Evolutionary conservation across 2,113 vertebrate species (phyloP), one percentile per base, ranked within the genome.

Genomic region (Gorsachius goisagi): DNA sequence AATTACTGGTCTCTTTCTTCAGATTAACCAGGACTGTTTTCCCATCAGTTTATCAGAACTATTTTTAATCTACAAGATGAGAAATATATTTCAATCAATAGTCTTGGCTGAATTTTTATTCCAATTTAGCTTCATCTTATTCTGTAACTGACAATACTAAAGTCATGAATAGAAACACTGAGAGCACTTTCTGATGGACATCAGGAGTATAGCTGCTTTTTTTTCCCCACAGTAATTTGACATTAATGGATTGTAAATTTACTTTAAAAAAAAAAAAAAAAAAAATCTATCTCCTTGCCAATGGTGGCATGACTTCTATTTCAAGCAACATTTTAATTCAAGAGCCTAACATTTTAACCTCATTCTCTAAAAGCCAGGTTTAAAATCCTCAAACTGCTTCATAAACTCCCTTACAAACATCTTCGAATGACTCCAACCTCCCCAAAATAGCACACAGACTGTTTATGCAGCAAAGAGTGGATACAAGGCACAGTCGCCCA

Each of bases 281-380:
- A 53, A 41, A 28, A 2, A 50, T 2, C 7, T 37, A 5, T 68
- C 49, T 56, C 62, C 19, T 56, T 72, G n/a, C 11, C 68, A 89
- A 59, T 15, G 41, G 15, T 53, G 32, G 41, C 62, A 83, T 15
- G 7, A 85, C 26, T 85, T 92, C 47, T 80, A 41, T 62, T 62
- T 77, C 75, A 83, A 86, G 73, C 15, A 73, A 15, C 11, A 9
- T 55, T 94, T 90, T 66, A 41, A 95, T 83, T 75, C 55, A 79
- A 56, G 22, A 88, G 35, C 3, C 15, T 62, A 55, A 3, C 47
- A 76, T 53, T 88, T 90, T 73, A 93, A 58, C n/a, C 60, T 83
- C 45, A n/a, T 39, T 53, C 62, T 41, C 39, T n/a, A 81, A 56
- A 82, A 75, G 27, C 8, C 45, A 73, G 7, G 4, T 49, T 78